Conservation (phyloP, 2,797 vertebrate species). For the Syndactyla subalaris region DNA sequence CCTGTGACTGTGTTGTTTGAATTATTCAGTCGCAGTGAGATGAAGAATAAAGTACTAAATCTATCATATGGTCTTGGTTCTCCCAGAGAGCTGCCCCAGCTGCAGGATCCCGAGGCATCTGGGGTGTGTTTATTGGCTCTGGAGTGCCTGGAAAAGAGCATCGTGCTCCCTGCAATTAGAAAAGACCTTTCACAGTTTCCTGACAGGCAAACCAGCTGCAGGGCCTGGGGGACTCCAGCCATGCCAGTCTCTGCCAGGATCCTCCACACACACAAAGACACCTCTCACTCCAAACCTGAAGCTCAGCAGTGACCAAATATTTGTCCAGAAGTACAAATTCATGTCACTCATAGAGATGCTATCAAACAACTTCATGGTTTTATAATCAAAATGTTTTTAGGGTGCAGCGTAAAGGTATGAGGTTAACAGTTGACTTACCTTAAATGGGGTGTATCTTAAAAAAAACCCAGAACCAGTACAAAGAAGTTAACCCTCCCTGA, state of each 20-base stretch:
- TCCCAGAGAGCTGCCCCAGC: not conserved
- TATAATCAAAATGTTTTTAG: not conserved
- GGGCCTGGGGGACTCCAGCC: not conserved
- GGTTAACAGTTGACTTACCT: not conserved
- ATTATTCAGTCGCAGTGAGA: not conserved
- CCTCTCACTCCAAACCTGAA: not conserved
- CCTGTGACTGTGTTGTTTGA: not conserved
- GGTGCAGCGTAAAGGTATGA: not conserved
- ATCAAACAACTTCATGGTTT: not conserved
- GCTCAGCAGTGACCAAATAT: not conserved
- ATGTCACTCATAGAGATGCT: not conserved
- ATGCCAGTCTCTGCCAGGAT: not conserved
- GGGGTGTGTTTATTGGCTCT: not conserved
- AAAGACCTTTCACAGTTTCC: slow-evolving; percentile 19
- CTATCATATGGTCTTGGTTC: not conserved
- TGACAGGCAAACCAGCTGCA: not conserved
- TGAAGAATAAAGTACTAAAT: not conserved
- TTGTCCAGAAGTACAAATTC: not conserved
- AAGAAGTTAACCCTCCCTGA: not conserved
- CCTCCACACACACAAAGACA: not conserved
- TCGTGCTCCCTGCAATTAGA: not conserved
- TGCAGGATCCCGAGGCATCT: not conserved
- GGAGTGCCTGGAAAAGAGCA: not conserved
- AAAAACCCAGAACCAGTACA: not conserved
- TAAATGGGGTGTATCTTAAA: not conserved